Evolutionary conservation across 2,113 vertebrate genomes (phyloP).

Genomic region (Carlito syrichta): DNA sequence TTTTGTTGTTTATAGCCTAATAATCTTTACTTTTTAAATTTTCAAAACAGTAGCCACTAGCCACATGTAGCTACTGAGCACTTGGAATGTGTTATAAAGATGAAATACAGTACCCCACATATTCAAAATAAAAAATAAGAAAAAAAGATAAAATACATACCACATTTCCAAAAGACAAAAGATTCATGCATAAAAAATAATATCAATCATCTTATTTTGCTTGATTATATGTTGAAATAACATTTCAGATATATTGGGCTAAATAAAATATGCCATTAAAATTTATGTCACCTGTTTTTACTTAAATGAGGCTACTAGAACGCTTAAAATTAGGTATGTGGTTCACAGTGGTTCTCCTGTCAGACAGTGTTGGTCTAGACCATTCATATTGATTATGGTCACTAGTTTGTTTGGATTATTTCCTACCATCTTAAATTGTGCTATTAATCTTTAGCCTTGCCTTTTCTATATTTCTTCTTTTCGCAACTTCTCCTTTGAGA

Average conservation of each 20-base stretch:
- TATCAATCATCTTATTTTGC: neutral
- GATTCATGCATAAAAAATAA: neutral
- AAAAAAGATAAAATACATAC: neutral
- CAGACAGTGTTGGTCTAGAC: neutral
- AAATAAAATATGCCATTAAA: neutral
- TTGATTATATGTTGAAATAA: neutral
- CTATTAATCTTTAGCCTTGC: neutral
- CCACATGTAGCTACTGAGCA: neutral
- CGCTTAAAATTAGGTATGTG: neutral
- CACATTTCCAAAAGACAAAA: neutral
- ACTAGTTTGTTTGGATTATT: neutral
- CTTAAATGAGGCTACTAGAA: neutral
- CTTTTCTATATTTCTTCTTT: neutral
- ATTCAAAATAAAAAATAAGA: neutral
- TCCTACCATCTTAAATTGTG: neutral
- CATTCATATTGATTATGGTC: neutral
- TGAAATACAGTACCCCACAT: neutral
- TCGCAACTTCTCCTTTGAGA: neutral
- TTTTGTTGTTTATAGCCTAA: neutral
- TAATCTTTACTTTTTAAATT: neutral
- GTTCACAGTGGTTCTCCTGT: too few species aligned
- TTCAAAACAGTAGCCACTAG: neutral
- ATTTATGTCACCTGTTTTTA: neutral
- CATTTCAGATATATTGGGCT: neutral
- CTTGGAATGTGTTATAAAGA: neutral